Percentiles rank a stretch among this genome's conserved stretches.
Evolutionary conservation across 2,113 vertebrate species (phyloP).

Genomic region (Miniopterus natalensis): DNA sequence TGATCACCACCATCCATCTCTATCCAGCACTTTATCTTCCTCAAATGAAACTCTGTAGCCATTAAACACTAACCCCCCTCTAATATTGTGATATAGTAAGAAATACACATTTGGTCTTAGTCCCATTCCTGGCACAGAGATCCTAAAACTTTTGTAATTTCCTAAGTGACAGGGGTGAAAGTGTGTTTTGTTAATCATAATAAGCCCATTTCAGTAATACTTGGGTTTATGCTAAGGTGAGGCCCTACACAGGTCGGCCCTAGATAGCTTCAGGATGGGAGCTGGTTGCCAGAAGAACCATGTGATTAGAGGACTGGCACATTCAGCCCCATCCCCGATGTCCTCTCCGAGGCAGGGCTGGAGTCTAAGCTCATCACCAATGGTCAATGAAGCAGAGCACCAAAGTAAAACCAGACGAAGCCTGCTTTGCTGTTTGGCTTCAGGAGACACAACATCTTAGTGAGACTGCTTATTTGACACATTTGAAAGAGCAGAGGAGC

Average conservation of each 20-base stretch:
- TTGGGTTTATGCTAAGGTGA: not conserved
- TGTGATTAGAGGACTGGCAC: not conserved
- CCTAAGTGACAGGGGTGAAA: not conserved
- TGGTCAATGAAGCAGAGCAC: not conserved
- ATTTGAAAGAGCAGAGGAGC: not conserved
- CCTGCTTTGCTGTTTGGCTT: not conserved
- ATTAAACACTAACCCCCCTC: not conserved
- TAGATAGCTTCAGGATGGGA: not conserved
- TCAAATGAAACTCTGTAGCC: not conserved
- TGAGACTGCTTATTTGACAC: not conserved
- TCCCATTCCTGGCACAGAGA: not conserved
- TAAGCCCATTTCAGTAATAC: not conserved
- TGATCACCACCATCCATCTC: not conserved
- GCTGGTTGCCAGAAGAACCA: not conserved
- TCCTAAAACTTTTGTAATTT: not conserved
- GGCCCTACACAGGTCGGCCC: not conserved
- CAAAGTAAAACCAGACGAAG: not conserved
- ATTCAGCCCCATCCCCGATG: not conserved
- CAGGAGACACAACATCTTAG: not conserved
- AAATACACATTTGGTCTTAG: not conserved
- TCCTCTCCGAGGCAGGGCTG: not conserved
- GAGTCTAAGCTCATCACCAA: not conserved
- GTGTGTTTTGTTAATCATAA: not conserved
- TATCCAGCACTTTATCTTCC: not conserved
- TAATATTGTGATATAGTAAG: not conserved